Conservation (phyloP, 2,113 vertebrate species). For the Gobius niger region DNA sequence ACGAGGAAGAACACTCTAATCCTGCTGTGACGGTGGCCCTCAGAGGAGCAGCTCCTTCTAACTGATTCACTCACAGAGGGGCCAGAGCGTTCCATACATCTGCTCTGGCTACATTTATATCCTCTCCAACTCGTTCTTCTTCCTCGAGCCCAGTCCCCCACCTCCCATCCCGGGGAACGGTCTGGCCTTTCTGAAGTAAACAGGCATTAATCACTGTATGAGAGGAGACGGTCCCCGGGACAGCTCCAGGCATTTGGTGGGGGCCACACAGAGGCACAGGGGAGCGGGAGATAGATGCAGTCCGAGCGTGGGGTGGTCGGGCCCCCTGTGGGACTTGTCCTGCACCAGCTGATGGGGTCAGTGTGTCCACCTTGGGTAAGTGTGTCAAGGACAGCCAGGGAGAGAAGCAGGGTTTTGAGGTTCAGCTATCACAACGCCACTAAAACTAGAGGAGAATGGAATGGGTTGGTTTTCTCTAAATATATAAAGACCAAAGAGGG, state of each 20-base stretch:
- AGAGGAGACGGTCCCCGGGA: slow-evolving; percentile 72
- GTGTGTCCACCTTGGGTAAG: slow-evolving; percentile 76
- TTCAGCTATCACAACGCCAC: slow-evolving; percentile 24
- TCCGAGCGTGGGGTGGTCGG: slow-evolving; percentile 57
- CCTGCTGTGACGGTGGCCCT: slow-evolving; percentile 34
- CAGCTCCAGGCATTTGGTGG: slow-evolving; percentile 71
- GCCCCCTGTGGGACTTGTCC: slow-evolving; percentile 69
- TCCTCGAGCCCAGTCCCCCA: slow-evolving; percentile 26
- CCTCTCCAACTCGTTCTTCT: slow-evolving; percentile 19
- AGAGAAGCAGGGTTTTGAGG: slow-evolving; percentile 47
- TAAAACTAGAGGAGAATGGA: slow-evolving; percentile 35
- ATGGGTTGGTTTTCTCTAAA: slow-evolving; percentile 28
- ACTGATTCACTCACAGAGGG: slow-evolving; percentile 12
- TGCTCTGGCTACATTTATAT: slow-evolving; percentile 24
- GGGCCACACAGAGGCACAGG: slow-evolving; percentile 60
- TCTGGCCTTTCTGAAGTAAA: slow-evolving; percentile 77
- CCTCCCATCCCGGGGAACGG: slow-evolving; percentile 60
- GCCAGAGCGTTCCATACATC: slow-evolving; percentile 27
- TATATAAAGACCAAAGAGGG: too few relatives aligned
- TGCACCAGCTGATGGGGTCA: slow-evolving; percentile 78
- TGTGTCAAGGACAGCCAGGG: slow-evolving; percentile 78
- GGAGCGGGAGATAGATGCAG: slow-evolving; percentile 77
- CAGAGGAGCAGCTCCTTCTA: slow-evolving; percentile 37
- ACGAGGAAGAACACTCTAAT: slow-evolving; percentile 29
- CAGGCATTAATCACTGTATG: slow-evolving; percentile 80